A percentile compares a stretch with the other conserved stretches of the same genome.
These are phyloP conservation scores for Heliconius melpomene DNA, from an alignment of 1,140 invertebrate species.

Conservation along the genomic window DNA sequence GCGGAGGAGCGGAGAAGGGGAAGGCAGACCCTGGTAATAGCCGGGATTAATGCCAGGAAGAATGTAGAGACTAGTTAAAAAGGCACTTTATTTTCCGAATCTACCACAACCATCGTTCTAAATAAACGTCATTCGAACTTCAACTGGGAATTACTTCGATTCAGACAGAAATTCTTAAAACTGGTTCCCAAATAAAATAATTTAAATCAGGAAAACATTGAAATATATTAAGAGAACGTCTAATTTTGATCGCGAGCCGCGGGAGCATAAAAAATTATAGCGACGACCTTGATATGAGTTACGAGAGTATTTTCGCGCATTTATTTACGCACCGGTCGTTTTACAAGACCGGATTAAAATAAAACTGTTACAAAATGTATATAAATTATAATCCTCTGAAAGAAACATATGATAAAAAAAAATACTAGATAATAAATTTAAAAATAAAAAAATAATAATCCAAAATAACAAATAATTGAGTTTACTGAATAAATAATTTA, in stretches of 20 bases:
- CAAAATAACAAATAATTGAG: no score
- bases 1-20: no score
- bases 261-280: slow-evolving; percentile 17
- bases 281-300: slow-evolving; percentile 30
- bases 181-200: background rate
- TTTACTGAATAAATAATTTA: background rate
- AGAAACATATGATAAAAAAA: background rate
- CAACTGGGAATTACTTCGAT: no score
- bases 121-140: no score
- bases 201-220: slow-evolving; percentile 12
- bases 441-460: no score
- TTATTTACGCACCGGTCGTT: slow-evolving; percentile 29
- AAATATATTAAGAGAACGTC: slow-evolving; percentile 11
- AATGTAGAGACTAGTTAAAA: no score
- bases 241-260: slow-evolving; percentile 21
- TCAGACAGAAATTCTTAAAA: background rate
- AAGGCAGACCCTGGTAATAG: no score
- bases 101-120: no score
- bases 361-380: background rate
- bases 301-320: slow-evolving; percentile 28
- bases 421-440: background rate
- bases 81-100: no score
- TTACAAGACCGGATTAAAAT: slow-evolving; percentile 23
- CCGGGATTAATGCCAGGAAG: no score
- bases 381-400: background rate